A percentile compares a stretch with the other conserved stretches of the same genome.
Conservation (phyloP, 2,797 vertebrate genomes). For the Acrossocheilus fasciatus region DNA sequence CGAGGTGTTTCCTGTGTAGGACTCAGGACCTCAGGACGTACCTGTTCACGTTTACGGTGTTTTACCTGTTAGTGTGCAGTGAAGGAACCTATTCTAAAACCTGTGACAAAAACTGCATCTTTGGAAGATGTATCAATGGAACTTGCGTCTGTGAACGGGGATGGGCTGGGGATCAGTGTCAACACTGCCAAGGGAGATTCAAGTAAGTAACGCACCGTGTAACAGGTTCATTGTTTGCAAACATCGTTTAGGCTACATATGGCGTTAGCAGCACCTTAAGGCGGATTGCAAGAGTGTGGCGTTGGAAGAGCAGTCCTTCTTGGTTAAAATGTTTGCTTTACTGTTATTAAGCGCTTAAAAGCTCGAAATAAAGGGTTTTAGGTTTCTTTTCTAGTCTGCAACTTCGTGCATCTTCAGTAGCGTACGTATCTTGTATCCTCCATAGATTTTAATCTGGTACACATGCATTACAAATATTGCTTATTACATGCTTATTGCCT, state of each 20-base stretch:
- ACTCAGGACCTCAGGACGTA: constrained; percentile 76
- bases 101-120: constrained; percentile 91
- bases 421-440: background rate
- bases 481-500: background rate
- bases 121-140: constrained; percentile 91
- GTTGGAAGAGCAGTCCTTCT: background rate
- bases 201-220: constrained; percentile 77
- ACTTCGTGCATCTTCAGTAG: background rate
- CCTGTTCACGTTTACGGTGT: constrained; percentile 84
- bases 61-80: constrained; percentile 86
- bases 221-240: constrained; percentile 23
- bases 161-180: constrained; percentile 95
- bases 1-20: background rate
- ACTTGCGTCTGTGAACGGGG: constrained; percentile 94
- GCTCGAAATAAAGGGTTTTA: background rate
- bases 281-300: background rate
- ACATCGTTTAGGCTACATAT: background rate
- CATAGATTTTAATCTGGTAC: background rate
- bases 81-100: constrained; percentile 86
- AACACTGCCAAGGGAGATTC: constrained; percentile 96
- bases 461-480: background rate
- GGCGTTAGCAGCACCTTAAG: background rate
- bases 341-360: background rate
- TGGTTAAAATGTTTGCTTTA: background rate
- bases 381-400: background rate